Percentiles rank a stretch among this genome's conserved stretches.
phyloP scores from a whole-genome alignment of 2,113 vertebrate genomes.

The Pachyramphus minor region DNA sequence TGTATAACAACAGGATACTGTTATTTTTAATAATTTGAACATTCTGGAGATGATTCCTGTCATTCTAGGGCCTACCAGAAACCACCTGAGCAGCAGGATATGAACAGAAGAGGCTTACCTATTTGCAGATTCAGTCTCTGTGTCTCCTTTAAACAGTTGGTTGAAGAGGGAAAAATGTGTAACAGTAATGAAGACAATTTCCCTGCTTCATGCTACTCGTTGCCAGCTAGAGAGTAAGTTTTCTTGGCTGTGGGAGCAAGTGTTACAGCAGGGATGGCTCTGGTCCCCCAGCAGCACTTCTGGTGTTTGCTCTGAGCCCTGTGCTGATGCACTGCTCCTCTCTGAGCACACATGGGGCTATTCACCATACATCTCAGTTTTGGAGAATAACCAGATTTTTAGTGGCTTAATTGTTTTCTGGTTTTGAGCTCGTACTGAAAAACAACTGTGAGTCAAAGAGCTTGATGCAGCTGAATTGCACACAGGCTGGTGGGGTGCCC shows the following conservation, averaged over 20 bases:
- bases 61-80: not conserved
- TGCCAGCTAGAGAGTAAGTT: not conserved
- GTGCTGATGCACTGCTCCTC: not conserved
- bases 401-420: not conserved
- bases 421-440: not conserved
- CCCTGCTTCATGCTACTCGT: rapidly evolving
- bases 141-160: not conserved
- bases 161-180: rapidly evolving
- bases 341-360: not conserved
- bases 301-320: not conserved
- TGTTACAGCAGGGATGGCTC: rapidly evolving
- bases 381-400: not conserved
- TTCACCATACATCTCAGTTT: not conserved
- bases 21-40: not conserved
- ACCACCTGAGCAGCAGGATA: not conserved
- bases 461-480: not conserved
- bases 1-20: not conserved
- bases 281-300: not conserved
- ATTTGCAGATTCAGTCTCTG: not conserved
- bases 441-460: not conserved
- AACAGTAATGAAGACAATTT: not conserved
- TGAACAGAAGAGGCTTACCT: not conserved
- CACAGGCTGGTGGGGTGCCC: rapidly evolving
- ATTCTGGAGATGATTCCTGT: not conserved
- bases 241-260: not conserved